A percentile compares a stretch with the other conserved stretches of the same genome.
Evolutionary conservation across 2,797 vertebrate genomes (phyloP).

Genomic region (Glossophaga mutica): DNA sequence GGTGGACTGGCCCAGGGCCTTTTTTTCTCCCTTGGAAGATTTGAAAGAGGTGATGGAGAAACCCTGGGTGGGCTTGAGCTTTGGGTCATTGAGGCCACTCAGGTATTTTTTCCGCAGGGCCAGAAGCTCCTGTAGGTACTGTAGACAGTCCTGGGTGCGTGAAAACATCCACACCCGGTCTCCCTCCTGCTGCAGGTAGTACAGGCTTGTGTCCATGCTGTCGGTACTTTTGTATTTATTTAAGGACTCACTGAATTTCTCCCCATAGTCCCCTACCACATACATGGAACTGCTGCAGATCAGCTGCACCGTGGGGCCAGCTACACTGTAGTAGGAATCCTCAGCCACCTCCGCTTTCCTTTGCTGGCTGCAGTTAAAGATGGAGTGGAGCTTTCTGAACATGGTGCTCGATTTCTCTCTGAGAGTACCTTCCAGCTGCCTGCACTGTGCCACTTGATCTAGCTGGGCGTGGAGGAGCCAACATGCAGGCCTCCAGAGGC

Average conservation of each 20-base stretch:
- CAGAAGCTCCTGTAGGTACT: conserved; percentile 94
- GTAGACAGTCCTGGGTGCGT: conserved; percentile 93
- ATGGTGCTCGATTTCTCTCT: conserved; percentile 79
- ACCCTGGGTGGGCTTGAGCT: conserved; percentile 72
- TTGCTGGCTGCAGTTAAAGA: conserved; percentile 87
- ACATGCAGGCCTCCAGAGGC: not conserved
- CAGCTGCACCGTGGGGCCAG: conserved; percentile 86
- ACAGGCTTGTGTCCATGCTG: conserved; percentile 87
- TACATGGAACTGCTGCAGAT: conserved; percentile 97
- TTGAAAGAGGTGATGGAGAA: conserved; percentile 76
- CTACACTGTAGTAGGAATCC: conserved; percentile 81
- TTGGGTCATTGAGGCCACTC: conserved; percentile 87
- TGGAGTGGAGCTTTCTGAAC: conserved; percentile 94
- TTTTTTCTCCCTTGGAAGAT: conserved; percentile 81
- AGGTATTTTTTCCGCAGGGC: conserved; percentile 92
- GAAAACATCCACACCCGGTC: conserved; percentile 92
- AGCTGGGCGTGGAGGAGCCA: not conserved
- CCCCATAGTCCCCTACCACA: conserved; percentile 85
- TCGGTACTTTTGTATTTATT: conserved; percentile 91
- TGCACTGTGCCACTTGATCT: conserved; percentile 59
- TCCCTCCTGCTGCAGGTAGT: conserved; percentile 89
- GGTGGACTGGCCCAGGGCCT: conserved; percentile 76
- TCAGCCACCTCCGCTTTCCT: conserved; percentile 77
- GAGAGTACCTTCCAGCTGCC: conserved; percentile 48
- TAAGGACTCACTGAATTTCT: conserved; percentile 81